phyloP scores from a whole-genome alignment of 1,140 invertebrate species.

The Drosophila melanica region DNA sequence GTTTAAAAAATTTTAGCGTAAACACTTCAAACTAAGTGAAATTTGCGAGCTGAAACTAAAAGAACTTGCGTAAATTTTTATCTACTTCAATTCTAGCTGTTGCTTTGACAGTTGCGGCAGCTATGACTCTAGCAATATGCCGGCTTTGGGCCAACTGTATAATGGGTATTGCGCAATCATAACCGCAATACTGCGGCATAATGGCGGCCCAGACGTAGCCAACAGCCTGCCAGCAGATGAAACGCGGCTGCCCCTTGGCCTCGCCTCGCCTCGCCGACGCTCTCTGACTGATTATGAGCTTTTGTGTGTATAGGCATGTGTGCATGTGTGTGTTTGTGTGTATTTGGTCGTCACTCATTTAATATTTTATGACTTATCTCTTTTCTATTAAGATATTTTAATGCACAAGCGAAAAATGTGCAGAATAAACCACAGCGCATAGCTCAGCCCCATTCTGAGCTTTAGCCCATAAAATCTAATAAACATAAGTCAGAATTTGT shows the following conservation, averaged over 20 bases:
- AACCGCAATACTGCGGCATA: conserved; percentile 60
- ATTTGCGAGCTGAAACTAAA: no score
- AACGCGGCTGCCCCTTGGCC: conserved; percentile 44
- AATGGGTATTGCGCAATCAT: conserved; percentile 61
- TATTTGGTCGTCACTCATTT: conserved; percentile 59
- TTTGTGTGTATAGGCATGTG: conserved; percentile 2
- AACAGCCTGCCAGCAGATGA: conserved; percentile 46
- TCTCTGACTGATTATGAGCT: conserved; percentile 56
- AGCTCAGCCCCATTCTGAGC: conserved; percentile 36
- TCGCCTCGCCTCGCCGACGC: neutral
- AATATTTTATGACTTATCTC: conserved; percentile 81
- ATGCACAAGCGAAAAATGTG: conserved; percentile 43
- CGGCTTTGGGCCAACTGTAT: neutral
- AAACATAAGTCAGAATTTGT: conserved; percentile 67
- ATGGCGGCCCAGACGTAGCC: conserved; percentile 22
- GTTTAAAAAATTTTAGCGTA: no score
- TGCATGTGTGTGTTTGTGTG: conserved; percentile 25
- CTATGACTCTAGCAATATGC: neutral
- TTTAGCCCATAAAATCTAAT: conserved; percentile 65
- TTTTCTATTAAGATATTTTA: conserved; percentile 82
- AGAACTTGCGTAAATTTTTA: no score
- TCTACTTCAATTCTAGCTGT: neutral
- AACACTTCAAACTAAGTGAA: no score
- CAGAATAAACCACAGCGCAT: conserved; percentile 47
- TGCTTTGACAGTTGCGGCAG: neutral